These are phyloP conservation scores for Isoperla grammatica DNA, from an alignment of 2,888 invertebrate species.

Conservation along the genomic window DNA sequence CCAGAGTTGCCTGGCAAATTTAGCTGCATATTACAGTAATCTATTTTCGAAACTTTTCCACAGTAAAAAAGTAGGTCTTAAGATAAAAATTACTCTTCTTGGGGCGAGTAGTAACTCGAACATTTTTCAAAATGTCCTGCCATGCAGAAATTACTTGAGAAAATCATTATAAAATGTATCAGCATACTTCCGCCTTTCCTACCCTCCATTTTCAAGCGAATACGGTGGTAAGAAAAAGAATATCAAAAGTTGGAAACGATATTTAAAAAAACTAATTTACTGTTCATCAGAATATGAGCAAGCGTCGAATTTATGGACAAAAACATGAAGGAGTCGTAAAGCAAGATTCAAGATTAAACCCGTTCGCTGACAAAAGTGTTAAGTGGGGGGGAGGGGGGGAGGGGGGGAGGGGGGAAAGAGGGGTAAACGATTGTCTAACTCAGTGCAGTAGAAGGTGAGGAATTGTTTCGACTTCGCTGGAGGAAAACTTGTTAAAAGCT, in stretches of 20 bases:
- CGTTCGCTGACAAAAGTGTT: constrained; percentile 5
- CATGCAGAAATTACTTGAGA: constrained; percentile 4
- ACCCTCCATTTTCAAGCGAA: neutral
- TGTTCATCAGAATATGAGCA: constrained; percentile 9
- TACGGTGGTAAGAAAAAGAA: neutral
- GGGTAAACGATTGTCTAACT: neutral
- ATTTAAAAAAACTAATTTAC: constrained; percentile 11
- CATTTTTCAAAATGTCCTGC: constrained; percentile 9
- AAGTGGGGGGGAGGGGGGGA: neutral
- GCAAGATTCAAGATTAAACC: constrained; percentile 5
- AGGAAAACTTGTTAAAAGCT: constrained; percentile 4
- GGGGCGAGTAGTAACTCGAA: neutral
- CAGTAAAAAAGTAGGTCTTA: neutral
- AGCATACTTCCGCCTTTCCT: constrained; percentile 1
- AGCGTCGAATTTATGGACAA: constrained; percentile 5
- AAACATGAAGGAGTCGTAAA: constrained; percentile 1
- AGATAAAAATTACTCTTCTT: neutral
- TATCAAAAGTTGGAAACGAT: constrained; percentile 3
- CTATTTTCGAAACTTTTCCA: constrained; percentile 12
- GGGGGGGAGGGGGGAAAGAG: neutral
- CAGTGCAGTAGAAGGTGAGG: constrained; percentile 1
- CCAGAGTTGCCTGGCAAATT: neutral
- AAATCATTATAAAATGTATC: constrained; percentile 9
- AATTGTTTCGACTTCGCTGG: neutral
- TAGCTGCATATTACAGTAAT: constrained; percentile 12